These are phyloP conservation scores for cattle (Bos taurus) DNA, from an alignment of 2,113 vertebrate species.

Conservation along the genomic window ARS-UCD2.0 NC_037344.1:56454001-56454500, in stretches of 20 bases:
- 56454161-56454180: constrained; percentile 51
- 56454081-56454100: constrained; percentile 62
- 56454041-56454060: constrained; percentile 42
- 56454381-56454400: neutral
- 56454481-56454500: neutral
- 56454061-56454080: constrained; percentile 50
- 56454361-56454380: neutral
- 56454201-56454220: constrained; percentile 16
- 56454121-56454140: constrained; percentile 38
- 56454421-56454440: neutral
- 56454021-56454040: constrained; percentile 37
- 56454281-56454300: neutral
- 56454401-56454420: neutral
- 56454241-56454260: constrained; percentile 33
- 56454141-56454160: neutral
- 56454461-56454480: neutral
- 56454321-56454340: neutral
- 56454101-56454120: constrained; percentile 15
- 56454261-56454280: constrained; percentile 41
- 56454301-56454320: constrained; percentile 14
- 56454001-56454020: constrained; percentile 62
- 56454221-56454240: constrained; percentile 26
- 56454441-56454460: neutral
- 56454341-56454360: neutral
- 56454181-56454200: constrained; percentile 35